Evolutionary conservation across 2,888 invertebrate genomes (phyloP).

Genomic region (Chalcis sispes): DNA sequence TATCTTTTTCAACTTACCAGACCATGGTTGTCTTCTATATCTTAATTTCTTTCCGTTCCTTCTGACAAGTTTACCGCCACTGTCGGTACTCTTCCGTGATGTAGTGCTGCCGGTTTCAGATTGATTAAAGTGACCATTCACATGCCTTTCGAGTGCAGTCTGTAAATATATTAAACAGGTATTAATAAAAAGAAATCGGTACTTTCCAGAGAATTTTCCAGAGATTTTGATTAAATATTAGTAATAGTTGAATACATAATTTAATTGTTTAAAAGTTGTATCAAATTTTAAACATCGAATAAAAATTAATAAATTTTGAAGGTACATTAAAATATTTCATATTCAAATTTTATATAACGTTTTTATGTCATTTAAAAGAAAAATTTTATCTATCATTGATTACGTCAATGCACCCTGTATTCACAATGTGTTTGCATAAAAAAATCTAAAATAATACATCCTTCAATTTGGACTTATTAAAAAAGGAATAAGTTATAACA

Average conservation of each 20-base stretch:
- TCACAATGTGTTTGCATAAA: too few relatives aligned
- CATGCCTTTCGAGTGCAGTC: constrained; percentile 92
- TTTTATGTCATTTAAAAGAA: too few relatives aligned
- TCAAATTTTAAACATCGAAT: too few relatives aligned
- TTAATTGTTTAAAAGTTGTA: too few relatives aligned
- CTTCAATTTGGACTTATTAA: too few relatives aligned
- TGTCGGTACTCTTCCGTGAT: constrained; percentile 80
- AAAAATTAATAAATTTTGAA: too few relatives aligned
- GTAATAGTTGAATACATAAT: not conserved
- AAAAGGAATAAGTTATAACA: too few relatives aligned
- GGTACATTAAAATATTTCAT: too few relatives aligned
- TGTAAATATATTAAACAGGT: constrained; percentile 68
- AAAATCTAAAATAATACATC: too few relatives aligned
- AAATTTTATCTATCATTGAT: too few relatives aligned
- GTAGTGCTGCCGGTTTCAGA: constrained; percentile 80
- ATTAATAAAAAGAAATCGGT: constrained; percentile 6
- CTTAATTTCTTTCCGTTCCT: constrained; percentile 93
- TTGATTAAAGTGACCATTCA: constrained; percentile 91
- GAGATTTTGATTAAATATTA: not conserved
- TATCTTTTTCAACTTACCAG: constrained; percentile 80
- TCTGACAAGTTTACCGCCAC: constrained; percentile 85
- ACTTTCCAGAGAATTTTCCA: constrained; percentile 61
- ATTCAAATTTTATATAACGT: too few relatives aligned
- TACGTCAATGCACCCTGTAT: too few relatives aligned
- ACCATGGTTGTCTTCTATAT: constrained; percentile 91